Conservation (phyloP, 2,113 vertebrate species). For the Eudyptes chrysolophus region DNA sequence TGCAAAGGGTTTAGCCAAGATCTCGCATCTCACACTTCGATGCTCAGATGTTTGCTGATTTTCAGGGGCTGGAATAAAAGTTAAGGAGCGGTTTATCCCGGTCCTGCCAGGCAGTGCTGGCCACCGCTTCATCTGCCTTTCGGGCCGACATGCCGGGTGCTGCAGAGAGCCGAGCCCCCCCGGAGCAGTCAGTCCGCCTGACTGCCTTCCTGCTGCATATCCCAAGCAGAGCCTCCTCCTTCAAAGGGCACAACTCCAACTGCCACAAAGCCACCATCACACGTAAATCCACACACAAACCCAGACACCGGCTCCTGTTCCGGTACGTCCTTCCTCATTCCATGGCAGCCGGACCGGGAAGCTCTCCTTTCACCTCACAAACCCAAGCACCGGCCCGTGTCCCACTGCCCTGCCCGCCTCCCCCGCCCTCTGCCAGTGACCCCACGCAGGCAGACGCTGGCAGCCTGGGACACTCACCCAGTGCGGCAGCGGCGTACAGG, state of each 20-base stretch:
- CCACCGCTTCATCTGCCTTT: not conserved
- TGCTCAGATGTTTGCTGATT: not conserved
- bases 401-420: fast-evolving
- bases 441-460: fast-evolving
- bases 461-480: constrained; percentile 75
- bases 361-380: not conserved
- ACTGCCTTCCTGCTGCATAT: not conserved
- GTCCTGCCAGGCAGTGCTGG: not conserved
- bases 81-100: not conserved
- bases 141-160: fast-evolving
- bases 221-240: not conserved
- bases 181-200: fast-evolving
- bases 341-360: fast-evolving
- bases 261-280: too few species aligned
- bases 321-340: fast-evolving
- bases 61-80: not conserved
- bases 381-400: fast-evolving
- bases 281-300: fast-evolving
- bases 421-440: fast-evolving
- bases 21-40: fast-evolving
- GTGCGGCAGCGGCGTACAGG: constrained; percentile 84
- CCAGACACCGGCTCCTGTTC: too few species aligned
- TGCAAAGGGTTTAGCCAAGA: not conserved
- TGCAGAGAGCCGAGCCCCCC: not conserved
- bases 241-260: fast-evolving